phyloP scores from a whole-genome alignment of 2,888 invertebrate species.

The Volucella bombylans region DNA sequence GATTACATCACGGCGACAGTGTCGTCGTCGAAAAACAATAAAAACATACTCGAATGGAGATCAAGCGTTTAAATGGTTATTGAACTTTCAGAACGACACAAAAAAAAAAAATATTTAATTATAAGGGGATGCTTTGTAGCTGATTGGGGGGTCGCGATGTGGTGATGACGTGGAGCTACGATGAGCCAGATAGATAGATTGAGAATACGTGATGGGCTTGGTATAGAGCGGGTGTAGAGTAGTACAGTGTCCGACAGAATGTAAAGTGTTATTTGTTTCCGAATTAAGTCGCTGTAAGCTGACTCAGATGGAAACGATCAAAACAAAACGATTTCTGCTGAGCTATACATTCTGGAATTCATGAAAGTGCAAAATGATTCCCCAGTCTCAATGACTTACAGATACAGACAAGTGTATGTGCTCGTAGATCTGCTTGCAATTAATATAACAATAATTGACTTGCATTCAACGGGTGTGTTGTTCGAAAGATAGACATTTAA shows the following conservation, averaged over 20 bases:
- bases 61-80: constrained; percentile 63
- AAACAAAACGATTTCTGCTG: not conserved
- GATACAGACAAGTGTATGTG: too few relatives aligned
- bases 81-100: constrained; percentile 40
- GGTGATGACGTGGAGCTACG: constrained; percentile 16
- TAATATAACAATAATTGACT: too few relatives aligned
- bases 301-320: constrained; percentile 9
- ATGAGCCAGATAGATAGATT: constrained; percentile 39
- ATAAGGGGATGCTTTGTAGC: constrained; percentile 22
- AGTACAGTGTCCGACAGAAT: constrained; percentile 5
- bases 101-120: not conserved
- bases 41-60: constrained; percentile 50
- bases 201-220: constrained; percentile 28
- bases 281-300: constrained; percentile 25
- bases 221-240: constrained; percentile 2
- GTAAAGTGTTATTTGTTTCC: constrained; percentile 29
- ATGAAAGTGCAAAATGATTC: too few relatives aligned
- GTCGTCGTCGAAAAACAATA: constrained; percentile 22
- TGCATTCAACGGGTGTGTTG: too few relatives aligned
- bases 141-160: constrained; percentile 24
- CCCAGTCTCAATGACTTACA: too few relatives aligned
- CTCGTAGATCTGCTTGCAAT: too few relatives aligned
- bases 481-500: too few relatives aligned
- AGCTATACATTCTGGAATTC: not conserved
- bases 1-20: constrained; percentile 69